A percentile compares a stretch with the other conserved stretches of the same genome.
Evolutionary conservation across 2,888 invertebrate genomes (phyloP).

Genomic region (Clostera curtula): DNA sequence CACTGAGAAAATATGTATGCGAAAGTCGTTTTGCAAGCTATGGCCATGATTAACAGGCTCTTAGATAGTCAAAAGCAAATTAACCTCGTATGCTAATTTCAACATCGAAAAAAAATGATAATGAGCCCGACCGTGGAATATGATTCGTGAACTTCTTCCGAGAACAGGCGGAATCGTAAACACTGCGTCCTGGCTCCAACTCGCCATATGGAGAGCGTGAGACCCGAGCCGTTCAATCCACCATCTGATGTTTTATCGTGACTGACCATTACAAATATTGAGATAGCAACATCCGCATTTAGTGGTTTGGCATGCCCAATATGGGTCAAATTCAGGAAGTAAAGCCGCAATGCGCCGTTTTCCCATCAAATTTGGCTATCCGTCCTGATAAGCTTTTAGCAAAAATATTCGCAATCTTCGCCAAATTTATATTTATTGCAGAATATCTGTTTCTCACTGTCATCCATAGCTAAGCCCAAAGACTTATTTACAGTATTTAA

Average conservation of each 20-base stretch:
- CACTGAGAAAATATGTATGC: no score
- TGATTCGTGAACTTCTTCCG: conserved; percentile 37
- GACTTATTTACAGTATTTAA: no score
- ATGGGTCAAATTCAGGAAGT: conserved; percentile 59
- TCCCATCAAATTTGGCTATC: conserved; percentile 28
- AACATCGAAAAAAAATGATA: no score
- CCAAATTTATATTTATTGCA: no score
- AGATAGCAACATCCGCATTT: conserved; percentile 58
- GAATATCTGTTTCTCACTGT: no score
- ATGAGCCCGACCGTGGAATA: conserved; percentile 38
- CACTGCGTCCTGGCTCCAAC: conserved; percentile 20
- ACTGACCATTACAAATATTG: conserved; percentile 33
- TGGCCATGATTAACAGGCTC: no score
- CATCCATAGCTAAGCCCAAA: no score
- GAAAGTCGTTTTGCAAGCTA: no score
- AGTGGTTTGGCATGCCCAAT: conserved; percentile 34
- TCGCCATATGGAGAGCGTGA: conserved; percentile 48
- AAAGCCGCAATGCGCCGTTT: conserved; percentile 56
- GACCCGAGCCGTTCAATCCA: conserved; percentile 26
- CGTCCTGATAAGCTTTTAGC: conserved; percentile 11
- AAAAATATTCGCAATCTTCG: no score
- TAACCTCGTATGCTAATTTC: no score
- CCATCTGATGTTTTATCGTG: conserved; percentile 51
- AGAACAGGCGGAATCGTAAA: conserved; percentile 33
- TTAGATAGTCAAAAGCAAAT: no score